Evolutionary conservation across 2,113 vertebrate species (phyloP), one percentile per base, ranked within the genome.

Genomic region (Tretioscincus oriximinensis): DNA sequence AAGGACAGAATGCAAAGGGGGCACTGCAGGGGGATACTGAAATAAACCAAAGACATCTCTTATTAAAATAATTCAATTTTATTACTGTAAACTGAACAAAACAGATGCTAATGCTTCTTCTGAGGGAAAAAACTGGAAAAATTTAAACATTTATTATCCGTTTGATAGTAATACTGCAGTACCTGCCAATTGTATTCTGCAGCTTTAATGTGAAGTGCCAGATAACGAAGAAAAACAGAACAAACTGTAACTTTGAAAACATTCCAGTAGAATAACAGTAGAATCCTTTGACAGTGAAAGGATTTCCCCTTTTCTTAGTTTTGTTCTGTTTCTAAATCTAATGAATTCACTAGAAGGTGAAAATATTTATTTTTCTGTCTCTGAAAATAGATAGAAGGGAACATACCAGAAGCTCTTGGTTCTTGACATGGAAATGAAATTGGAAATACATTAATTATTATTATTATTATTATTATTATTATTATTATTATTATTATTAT

Each of bases 91-190:
- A 20, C 80, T 75, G 41, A 41, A 68, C 8, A 20, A 45, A 81
- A 68, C 71, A 81, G 71, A 81, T 81, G 80, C 47, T 73, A 67
- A 66, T 74, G 41, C 8, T 26, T 67, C 54, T 3, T 66, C 73
- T 65, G 29, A 4, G 51, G 28, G 21, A 16, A 81, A n/a, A 68
- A 29, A 7, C 72, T 60, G 72, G 26, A 29, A 75, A 45, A 75
- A 75, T 18, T 67, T 58, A 66, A 75, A 68, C 72, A 68, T 75
- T 75, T 75, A 70, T 67, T 81, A 72, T 75, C 31, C 60, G 26
- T 18, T 75, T 75, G 49, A 74, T 81, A 51, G 75, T 29, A 51
- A 51, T 5, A n/a, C 28, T 45, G 54, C 67, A 67, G 58, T 24
- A 74, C 73, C 49, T 60, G 24, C 72, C 71, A n/a, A 58, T 20